Base-by-base conservation (phyloP, 2,113 vertebrate genomes). In the Neotoma lepida region DNA sequence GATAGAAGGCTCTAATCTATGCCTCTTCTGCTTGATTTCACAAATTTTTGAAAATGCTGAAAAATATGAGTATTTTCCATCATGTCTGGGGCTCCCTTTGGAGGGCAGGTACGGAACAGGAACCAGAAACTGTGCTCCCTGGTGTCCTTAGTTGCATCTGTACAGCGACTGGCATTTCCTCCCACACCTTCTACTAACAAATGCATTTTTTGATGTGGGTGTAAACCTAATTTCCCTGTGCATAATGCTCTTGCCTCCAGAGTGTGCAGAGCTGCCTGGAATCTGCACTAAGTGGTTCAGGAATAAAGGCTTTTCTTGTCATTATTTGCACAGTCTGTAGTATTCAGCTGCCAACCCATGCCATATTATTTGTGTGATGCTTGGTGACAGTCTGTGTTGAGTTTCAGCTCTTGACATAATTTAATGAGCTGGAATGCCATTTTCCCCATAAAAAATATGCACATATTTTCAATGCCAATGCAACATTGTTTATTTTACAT, bases 271-370 rank as follows among this genome's bases (percentile, higher is more conserved):
- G 77, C 90, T 96, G 93, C 63, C 92, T 97, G 44, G 68, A 90
- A 96, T 86, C 92, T 68, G 93, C 81, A 85, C 81, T 95, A 78
- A 96, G 94, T 92, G 90, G 77, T 94, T 95, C 94, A 58, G 56
- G 82, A 94, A 96, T 93, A 94, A 96, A 97, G 94, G 88, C 63
- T 95, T 93, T 96, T 86, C 94, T 96, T 92, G 94, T 96, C 96
- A 96, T 96, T 97, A 95, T 97, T 97, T 97, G 96, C 95, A 87
- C 89, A 95, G 95, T 96, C 96, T 96, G 94, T 95, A 92, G 90
- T 96, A 95, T 84, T 94, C 94, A 96, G 92, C 96, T 97, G 96
- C 97, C 96, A 97, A 30, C 95, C 96, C 94, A 76, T 93, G 96
- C 97, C 78, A 85, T 84, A 96, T 90, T 96, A 96, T 97, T 96